Base-by-base conservation (phyloP, 2,113 vertebrate species). In the Neopipo cinnamomea region DNA sequence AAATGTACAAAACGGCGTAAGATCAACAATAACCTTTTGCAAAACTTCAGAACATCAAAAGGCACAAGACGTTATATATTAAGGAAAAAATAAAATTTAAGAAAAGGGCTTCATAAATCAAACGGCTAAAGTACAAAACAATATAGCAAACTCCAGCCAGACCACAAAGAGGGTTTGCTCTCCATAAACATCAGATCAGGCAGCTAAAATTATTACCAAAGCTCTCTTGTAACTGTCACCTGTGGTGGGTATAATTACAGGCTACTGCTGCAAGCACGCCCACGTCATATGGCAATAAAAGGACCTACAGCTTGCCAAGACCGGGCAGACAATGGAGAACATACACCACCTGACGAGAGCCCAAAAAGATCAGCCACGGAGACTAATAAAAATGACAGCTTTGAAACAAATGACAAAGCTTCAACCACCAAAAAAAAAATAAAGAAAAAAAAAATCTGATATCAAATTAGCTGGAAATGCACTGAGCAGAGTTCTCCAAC, bases 191-290 rank as follows among this genome's bases (percentile, higher is more conserved):
- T 98, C 97, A 96, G 98, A 97, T 98, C 97, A 97, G 97, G 96
- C 97, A 98, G 98, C 98, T 98, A 95, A 98, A 98, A 99, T 98
- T 98, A 98, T 98, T 98, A 98, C 98, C 95, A 97, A 98, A 97
- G 98, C 97, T 93, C 97, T 97, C 97, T 97, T 96, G 98, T 98
- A 97, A 95, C 98, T 98, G 98, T 98, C 98, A 98, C 98, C 98
- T 98, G 98, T 96, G 96, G 98, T 98, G 98, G 98, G 98, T 98
- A 98, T 99, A 99, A 99, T 99, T 99, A 99, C 98, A 98, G 98
- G 98, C 98, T 98, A 98, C 97, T 91, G 96, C 86, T 82, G 94
- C 97, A 97, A 98, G 97, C 98, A 97, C 96, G 96, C 97, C 98
- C 98, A 97, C 97, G 92, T 98, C 98, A 93, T 97, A 96, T 68